Base-by-base conservation (phyloP, 2,113 vertebrate genomes). In the Rhinopomastus cyanomelas region DNA sequence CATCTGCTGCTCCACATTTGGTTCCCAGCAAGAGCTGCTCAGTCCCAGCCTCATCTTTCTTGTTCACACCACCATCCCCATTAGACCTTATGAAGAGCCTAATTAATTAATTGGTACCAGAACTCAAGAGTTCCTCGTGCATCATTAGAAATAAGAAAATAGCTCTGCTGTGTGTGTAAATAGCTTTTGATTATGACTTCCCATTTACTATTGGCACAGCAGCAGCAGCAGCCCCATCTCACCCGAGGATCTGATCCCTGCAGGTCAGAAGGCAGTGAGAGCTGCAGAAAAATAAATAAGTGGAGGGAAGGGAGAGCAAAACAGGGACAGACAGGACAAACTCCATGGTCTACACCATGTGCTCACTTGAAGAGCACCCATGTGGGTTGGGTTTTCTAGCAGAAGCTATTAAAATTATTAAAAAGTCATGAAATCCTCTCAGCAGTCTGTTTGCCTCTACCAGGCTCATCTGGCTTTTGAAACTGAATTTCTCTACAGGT, bases 1-100 rank as follows among this genome's bases (percentile, higher is more conserved):
- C 93, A 95, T 79, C 86, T 95, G 86, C 81, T 95, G 66, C 32
- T 91, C 66, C 56, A 26, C 19, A 18, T 17, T 76, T 69, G 77
- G 51, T 36, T 81, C 65, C 66, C 74, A 80, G 83, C 74, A 49
- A 72, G 67, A 52, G 55, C 84, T 95, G 95, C 86, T 94, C 95
- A 88, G 59, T 32, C 74, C 71, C 90, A 81, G 86, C 78, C 74
- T 80, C 84, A 19, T 23, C 53, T 71, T 65, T n/a, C 51, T 39
- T 29, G 36, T 51, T 86, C 61, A 49, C 27, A 46, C 49, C 73
- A 34, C 9, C 0, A 48, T 25, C 90, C 67, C 64, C 64, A 62
- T 48, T 11, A 85, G 71, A 69, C 15, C 57, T 76, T 89, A 82
- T 11, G 55, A 88, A 94, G n/a, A 79, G 27, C 1, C 0, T 6